Percentiles rank a stretch among this genome's conserved stretches.
phyloP scores from a whole-genome alignment of 1,140 invertebrate species.

The Arion vulgaris region DNA sequence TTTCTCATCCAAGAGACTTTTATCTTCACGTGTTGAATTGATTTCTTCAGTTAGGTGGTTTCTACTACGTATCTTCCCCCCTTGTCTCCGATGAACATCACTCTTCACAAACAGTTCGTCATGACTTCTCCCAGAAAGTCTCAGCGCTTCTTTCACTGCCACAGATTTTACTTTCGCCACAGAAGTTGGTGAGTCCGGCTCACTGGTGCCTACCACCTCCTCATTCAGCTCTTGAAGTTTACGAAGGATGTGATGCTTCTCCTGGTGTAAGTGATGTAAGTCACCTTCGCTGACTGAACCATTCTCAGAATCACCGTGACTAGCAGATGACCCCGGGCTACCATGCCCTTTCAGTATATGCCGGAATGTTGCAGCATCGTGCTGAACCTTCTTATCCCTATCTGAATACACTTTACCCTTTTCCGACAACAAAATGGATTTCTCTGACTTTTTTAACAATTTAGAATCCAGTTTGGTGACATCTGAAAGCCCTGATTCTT shows the following conservation, averaged over 20 bases:
- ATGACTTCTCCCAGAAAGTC: conserved; percentile 5
- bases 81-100: neutral
- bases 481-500: conserved; percentile 47
- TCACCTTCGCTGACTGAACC: conserved; percentile 64
- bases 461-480: conserved; percentile 28
- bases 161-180: conserved; percentile 34
- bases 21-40: conserved; percentile 23
- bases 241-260: conserved; percentile 66
- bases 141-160: conserved; percentile 25
- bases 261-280: conserved; percentile 66
- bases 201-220: conserved; percentile 57
- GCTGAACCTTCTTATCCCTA: neutral
- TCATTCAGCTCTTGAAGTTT: conserved; percentile 68
- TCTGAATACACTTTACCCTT: neutral
- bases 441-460: conserved; percentile 42
- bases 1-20: conserved; percentile 7
- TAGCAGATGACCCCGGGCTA: conserved; percentile 59
- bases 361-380: neutral
- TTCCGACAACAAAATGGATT: neutral
- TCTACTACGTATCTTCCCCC: neutral
- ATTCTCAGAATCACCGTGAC: conserved; percentile 63
- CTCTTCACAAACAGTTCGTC: neutral
- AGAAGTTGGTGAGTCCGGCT: conserved; percentile 45
- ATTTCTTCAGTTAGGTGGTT: conserved; percentile 25
- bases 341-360: conserved; percentile 21